A percentile compares a stretch with the other conserved stretches of the same genome.
These are phyloP conservation scores for Eutrigla gurnardus DNA, from an alignment of 2,797 vertebrate genomes.

Conservation along the genomic window DNA sequence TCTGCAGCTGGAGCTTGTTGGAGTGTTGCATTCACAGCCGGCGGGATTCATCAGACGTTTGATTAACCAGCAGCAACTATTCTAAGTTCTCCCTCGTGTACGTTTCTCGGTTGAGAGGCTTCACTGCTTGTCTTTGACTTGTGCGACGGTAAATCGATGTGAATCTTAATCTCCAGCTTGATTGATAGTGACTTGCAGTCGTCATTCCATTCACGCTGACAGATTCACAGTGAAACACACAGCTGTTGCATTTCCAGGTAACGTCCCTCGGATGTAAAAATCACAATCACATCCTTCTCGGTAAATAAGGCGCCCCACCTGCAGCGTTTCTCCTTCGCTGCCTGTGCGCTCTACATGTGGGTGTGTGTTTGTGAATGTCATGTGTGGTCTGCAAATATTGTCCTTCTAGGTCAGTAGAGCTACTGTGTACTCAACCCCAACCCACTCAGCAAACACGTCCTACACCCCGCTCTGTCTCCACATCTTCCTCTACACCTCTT, in stretches of 20 bases:
- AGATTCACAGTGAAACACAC: neutral
- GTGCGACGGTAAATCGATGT: neutral
- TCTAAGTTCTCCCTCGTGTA: neutral
- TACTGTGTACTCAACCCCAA: constrained; percentile 79
- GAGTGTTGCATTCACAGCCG: neutral
- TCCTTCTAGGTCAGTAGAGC: constrained; percentile 76
- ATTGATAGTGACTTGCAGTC: neutral
- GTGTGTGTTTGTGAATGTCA: constrained; percentile 82
- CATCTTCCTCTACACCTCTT: constrained; percentile 45
- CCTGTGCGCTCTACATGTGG: constrained; percentile 52
- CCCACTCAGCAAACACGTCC: constrained; percentile 77
- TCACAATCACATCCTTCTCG: constrained; percentile 19
- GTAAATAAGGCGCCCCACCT: constrained; percentile 43
- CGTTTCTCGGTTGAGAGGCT: neutral
- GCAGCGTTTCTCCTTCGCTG: neutral
- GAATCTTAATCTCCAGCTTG: neutral
- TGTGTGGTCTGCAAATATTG: constrained; percentile 80
- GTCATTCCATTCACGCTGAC: neutral
- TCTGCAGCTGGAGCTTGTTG: constrained; percentile 34
- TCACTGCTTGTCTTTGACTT: neutral
- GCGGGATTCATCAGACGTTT: neutral
- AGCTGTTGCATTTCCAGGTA: constrained; percentile 4
- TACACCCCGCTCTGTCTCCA: constrained; percentile 11
- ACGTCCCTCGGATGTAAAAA: neutral
- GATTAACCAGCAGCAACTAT: neutral